Evolutionary conservation across 2,113 vertebrate species (phyloP), one percentile per base, ranked within the genome.

Genomic region (Corythoichthys haematopterus): DNA sequence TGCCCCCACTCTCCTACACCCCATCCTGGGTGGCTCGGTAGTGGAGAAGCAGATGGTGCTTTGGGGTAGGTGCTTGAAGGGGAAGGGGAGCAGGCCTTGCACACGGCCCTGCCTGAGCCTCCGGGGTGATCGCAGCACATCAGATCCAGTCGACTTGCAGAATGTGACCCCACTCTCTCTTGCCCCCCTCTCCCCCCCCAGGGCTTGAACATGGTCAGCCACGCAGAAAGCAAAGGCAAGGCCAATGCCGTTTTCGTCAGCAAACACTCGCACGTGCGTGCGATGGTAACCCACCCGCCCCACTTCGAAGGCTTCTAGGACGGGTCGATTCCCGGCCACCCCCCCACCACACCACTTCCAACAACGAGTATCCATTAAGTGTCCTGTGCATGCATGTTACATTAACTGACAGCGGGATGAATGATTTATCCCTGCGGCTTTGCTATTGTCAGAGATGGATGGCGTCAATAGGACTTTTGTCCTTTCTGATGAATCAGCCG

Each of bases 381-480:
- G 80, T 81, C 85, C 76, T 66, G 78, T 67, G 84, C 79, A 68
- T n/a, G 77, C 59, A 53, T 80, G 58, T 78, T 83, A 79, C 82
- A 79, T 76, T 76, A 79, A 74, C 78, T 74, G 80, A 81, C 84
- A 81, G 84, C 68, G 6, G 80, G 76, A 81, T 79, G 82, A 83
- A 84, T 88, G 86, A 88, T 89, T 88, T 87, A 88, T 89, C 86
- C 2, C 37, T 52, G 51, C 64, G 76, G 69, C 65, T 78, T 80
- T 77, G 71, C 82, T 85, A 85, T 84, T 87, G 85, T 88, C 86
- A 84, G 82, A 88, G 85, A 88, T 77, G 78, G 88, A 88, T 89
- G 80, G 77, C 84, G 76, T 84, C 84, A 86, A 83, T 84, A 86
- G 75, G 65, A 65, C 68, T 73, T 86, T 85, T 82, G 72, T 85